Conservation (phyloP, 1,140 invertebrate species). For the Dinothrombium tinctorium region DNA sequence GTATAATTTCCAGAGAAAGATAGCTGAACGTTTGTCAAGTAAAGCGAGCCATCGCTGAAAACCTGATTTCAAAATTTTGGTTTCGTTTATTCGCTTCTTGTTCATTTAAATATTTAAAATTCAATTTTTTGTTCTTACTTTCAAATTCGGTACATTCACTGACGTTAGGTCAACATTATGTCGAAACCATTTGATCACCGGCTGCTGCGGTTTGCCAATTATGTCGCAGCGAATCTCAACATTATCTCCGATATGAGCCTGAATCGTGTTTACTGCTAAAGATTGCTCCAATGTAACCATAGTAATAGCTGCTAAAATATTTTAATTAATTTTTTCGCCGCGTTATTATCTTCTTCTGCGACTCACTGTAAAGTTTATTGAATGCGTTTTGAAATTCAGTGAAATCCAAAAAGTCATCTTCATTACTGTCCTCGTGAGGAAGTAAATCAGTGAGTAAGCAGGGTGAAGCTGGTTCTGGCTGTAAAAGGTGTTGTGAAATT, state of each 20-base stretch:
- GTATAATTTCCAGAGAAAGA: constrained; percentile 56
- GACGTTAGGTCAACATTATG: constrained; percentile 8
- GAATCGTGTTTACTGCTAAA: constrained; percentile 10
- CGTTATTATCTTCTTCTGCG: neutral
- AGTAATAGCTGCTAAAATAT: constrained; percentile 4
- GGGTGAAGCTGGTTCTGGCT: neutral
- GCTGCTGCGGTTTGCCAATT: constrained; percentile 10
- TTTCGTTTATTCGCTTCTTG: neutral
- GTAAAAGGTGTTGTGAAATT: neutral
- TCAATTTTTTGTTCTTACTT: constrained; percentile 1
- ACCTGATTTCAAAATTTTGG: too few relatives aligned
- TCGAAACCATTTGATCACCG: constrained; percentile 11
- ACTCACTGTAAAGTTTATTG: constrained; percentile 11
- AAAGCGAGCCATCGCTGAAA: constrained; percentile 45
- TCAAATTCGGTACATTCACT: constrained; percentile 7
- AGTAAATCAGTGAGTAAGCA: constrained; percentile 12
- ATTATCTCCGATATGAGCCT: constrained; percentile 12
- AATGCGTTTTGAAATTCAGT: constrained; percentile 13
- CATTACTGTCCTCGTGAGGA: constrained; percentile 12
- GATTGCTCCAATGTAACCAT: constrained; percentile 13
- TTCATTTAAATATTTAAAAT: neutral
- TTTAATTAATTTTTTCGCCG: neutral
- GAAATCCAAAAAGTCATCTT: constrained; percentile 11
- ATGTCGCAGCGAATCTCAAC: constrained; percentile 14
- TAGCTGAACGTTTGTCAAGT: constrained; percentile 44